These are phyloP conservation scores for Cylas formicarius DNA, from an alignment of 1,140 invertebrate genomes.

Conservation along the genomic window DNA sequence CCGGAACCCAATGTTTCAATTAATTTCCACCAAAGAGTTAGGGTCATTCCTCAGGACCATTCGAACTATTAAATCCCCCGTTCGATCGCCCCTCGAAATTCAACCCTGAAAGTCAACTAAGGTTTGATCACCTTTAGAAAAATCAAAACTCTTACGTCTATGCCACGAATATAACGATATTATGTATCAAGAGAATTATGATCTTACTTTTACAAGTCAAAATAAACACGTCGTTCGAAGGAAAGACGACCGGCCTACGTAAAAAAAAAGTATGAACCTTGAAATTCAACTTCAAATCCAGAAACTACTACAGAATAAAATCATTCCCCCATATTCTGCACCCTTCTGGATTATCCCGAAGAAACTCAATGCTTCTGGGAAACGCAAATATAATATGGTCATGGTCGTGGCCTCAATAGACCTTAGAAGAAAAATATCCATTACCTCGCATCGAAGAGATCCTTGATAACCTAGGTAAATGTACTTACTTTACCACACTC, in stretches of 20 bases:
- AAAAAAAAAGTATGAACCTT: too few relatives aligned
- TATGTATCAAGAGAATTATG: slow-evolving; percentile 7
- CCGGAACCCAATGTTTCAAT: too few relatives aligned
- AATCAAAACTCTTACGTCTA: too few relatives aligned
- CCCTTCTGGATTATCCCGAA: slow-evolving; percentile 35
- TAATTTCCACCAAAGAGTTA: too few relatives aligned
- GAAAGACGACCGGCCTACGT: slow-evolving; percentile 6
- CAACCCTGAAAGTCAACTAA: too few relatives aligned
- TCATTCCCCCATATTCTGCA: slow-evolving; percentile 28
- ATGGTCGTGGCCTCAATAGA: slow-evolving; percentile 39
- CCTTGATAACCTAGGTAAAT: slow-evolving; percentile 40
- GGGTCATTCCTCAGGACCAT: too few relatives aligned
- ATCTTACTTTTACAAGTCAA: slow-evolving; percentile 11
- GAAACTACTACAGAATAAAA: slow-evolving; percentile 29
- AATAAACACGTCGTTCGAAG: slow-evolving; percentile 17
- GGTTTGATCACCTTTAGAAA: too few relatives aligned
- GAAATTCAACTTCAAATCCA: slow-evolving; percentile 27
- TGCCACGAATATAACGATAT: slow-evolving; percentile 11
- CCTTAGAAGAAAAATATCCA: slow-evolving; percentile 45
- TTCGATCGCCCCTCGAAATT: too few relatives aligned
- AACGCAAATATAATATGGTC: slow-evolving; percentile 37
- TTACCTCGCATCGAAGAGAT: slow-evolving; percentile 46
- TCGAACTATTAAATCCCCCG: too few relatives aligned
- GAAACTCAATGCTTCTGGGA: slow-evolving; percentile 31
- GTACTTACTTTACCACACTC: slow-evolving; percentile 40